Percentiles rank a stretch among this genome's conserved stretches.
phyloP scores from a whole-genome alignment of 2,797 vertebrate species.

The Petrocephalus sullivani region DNA sequence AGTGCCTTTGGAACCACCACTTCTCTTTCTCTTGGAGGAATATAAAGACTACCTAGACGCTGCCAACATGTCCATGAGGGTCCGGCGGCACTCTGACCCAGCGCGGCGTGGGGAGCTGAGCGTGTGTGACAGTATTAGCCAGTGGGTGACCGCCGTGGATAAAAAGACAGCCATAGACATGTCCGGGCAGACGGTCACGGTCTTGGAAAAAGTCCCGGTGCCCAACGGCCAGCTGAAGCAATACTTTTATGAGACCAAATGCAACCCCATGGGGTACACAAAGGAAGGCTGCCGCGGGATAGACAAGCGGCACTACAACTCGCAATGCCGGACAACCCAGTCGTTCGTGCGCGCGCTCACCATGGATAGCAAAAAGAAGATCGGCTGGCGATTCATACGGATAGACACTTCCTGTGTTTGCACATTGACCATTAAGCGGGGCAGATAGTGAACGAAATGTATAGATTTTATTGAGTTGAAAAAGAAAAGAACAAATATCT shows the following conservation, averaged over 20 bases:
- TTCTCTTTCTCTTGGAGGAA: slow-evolving; percentile 99
- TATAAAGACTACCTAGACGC: slow-evolving; percentile 99
- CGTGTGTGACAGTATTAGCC: slow-evolving; percentile 98
- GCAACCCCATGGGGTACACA: slow-evolving; percentile 97
- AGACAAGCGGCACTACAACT: slow-evolving; percentile 99
- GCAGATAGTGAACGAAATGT: slow-evolving; percentile 96
- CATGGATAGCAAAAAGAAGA: slow-evolving; percentile 99
- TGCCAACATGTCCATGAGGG: slow-evolving; percentile 98
- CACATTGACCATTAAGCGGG: slow-evolving; percentile 99
- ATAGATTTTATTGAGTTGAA: slow-evolving; percentile 99
- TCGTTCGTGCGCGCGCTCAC: slow-evolving; percentile 98
- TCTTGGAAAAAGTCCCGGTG: slow-evolving; percentile 96
- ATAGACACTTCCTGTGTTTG: slow-evolving; percentile 99
- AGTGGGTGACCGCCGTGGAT: slow-evolving; percentile 98
- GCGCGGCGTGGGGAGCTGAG: slow-evolving; percentile 94
- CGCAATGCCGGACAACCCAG: slow-evolving; percentile 99
- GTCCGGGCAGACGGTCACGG: slow-evolving; percentile 94
- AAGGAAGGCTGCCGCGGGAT: slow-evolving; percentile 99
- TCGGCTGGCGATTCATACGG: slow-evolving; percentile 98
- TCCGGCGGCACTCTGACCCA: slow-evolving; percentile 94
- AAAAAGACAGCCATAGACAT: slow-evolving; percentile 99
- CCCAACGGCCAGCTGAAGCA: slow-evolving; percentile 99
- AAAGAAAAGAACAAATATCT: slow-evolving; percentile 88
- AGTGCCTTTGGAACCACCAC: slow-evolving; percentile 99
- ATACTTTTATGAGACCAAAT: slow-evolving; percentile 99